Evolutionary conservation across 92 coral and sea anemone genomes (phyloP), one percentile per base, ranked within the genome.

Genomic region (Phymanthus crucifer): DNA sequence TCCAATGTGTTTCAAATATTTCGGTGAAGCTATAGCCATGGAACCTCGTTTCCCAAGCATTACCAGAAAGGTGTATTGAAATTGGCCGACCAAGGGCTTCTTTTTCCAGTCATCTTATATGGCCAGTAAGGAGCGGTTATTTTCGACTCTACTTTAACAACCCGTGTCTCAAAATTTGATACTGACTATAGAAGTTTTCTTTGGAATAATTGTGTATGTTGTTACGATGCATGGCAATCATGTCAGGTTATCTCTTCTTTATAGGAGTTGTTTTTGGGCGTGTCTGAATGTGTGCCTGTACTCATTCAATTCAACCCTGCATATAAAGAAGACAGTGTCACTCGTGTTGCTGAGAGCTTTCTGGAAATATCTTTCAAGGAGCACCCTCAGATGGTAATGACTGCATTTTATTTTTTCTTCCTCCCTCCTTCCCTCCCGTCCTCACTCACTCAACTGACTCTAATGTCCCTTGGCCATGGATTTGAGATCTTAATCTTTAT

Each of bases 221-320:
- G 0, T 43, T 7, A 43, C 14, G 17, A 10, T 2, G 18, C 1
- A 10, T 43, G 48, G 36, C 6, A 61, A 24, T 27, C 34, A 61
- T 21, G 68, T 61, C 16, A 3, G 26, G 29, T 9, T 5, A 3
- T 61, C 10, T 11, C 17, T 61, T 13, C 40, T 5, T 70, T 24
- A 40, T 84, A 96, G 99, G 92, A 73, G 61, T 75, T 96, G 75
- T 90, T 90, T 0, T 83, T 96, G 40, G 94, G 84, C 45, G 92
- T 91, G 43, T 91, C 88, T 8, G 93, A 93, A 74, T 89, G 90
- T 37, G 81, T 96, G 7, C 99, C 99, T 36, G 96, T 93, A 12
- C 81, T 93, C 43, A 91, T 96, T 64, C 98, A 96, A 84, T 96
- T 96, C 78, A 94, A 96, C 72, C 99, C 99, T 36, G 89, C 95